Conservation (phyloP, 2,888 invertebrate species). For the Phortica magna region DNA sequence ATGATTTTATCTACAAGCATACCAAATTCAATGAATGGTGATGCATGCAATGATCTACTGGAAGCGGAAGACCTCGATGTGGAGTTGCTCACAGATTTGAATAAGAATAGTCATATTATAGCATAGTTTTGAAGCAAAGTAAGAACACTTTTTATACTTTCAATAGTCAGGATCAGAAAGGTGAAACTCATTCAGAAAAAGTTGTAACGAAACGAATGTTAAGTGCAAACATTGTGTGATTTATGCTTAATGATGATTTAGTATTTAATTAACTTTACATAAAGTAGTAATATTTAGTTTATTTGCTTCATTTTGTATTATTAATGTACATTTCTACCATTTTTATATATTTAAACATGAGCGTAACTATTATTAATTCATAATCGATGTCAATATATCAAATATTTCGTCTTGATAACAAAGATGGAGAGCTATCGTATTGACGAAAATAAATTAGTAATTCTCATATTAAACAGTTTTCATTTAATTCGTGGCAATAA, state of each 20-base stretch:
- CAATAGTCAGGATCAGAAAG: neutral
- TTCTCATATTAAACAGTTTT: too few species aligned
- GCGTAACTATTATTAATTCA: neutral
- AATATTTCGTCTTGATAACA: too few species aligned
- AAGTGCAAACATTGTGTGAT: constrained; percentile 34
- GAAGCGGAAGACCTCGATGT: constrained; percentile 76
- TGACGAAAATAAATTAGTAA: too few species aligned
- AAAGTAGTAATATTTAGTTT: neutral
- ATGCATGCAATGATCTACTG: constrained; percentile 73
- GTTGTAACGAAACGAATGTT: constrained; percentile 22
- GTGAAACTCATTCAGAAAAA: neutral
- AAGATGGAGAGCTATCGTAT: too few species aligned
- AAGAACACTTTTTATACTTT: neutral
- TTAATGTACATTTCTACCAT: constrained; percentile 25
- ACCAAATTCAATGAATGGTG: constrained; percentile 73
- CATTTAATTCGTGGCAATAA: too few species aligned
- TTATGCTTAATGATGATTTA: constrained; percentile 33
- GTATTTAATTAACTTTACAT: constrained; percentile 13
- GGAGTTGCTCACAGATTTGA: constrained; percentile 77
- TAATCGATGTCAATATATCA: neutral
- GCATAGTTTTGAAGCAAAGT: constrained; percentile 66
- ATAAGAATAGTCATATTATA: constrained; percentile 78
- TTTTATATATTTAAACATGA: neutral
- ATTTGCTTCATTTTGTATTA: constrained; percentile 15
- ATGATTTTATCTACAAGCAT: constrained; percentile 63